Evolutionary conservation across 2,797 vertebrate genomes (phyloP).

Genomic region (Danio albolineatus): DNA sequence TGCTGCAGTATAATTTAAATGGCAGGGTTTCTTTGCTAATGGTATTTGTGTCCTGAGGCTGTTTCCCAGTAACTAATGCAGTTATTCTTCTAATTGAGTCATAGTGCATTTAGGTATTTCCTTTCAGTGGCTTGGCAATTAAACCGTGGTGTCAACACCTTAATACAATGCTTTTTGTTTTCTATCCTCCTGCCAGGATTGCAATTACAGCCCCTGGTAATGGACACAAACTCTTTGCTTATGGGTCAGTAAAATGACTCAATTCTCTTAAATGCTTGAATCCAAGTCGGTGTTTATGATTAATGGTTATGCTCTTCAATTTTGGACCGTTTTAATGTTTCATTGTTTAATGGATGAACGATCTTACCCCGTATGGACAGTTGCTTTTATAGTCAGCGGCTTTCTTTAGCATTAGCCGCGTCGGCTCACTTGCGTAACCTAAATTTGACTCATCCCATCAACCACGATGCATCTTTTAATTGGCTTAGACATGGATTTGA

Average conservation of each 20-base stretch:
- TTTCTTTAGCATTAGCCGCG: conserved; percentile 20
- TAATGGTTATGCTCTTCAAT: conserved; percentile 29
- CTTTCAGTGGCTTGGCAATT: conserved; percentile 40
- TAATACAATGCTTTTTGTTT: conserved; percentile 34
- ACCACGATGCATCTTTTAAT: conserved; percentile 40
- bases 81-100: conserved; percentile 39
- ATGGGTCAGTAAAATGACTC: conserved; percentile 41
- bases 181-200: conserved; percentile 34
- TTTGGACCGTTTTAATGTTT: conserved; percentile 37
- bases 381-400: conserved; percentile 3
- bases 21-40: conserved; percentile 40
- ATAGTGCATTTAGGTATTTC: conserved; percentile 37
- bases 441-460: conserved; percentile 39
- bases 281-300: conserved; percentile 35
- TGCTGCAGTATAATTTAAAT: conserved; percentile 17
- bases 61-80: conserved; percentile 41
- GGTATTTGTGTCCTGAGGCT: conserved; percentile 44
- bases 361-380: conserved; percentile 29
- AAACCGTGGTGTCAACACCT: conserved; percentile 49
- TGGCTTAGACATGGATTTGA: conserved; percentile 46
- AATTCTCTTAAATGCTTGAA: conserved; percentile 31
- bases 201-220: conserved; percentile 31
- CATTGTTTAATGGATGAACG: conserved; percentile 36
- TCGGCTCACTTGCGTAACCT: conserved; percentile 14
- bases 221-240: conserved; percentile 21